phyloP scores from a whole-genome alignment of 2,888 invertebrate species.

The Acronicta psi region DNA sequence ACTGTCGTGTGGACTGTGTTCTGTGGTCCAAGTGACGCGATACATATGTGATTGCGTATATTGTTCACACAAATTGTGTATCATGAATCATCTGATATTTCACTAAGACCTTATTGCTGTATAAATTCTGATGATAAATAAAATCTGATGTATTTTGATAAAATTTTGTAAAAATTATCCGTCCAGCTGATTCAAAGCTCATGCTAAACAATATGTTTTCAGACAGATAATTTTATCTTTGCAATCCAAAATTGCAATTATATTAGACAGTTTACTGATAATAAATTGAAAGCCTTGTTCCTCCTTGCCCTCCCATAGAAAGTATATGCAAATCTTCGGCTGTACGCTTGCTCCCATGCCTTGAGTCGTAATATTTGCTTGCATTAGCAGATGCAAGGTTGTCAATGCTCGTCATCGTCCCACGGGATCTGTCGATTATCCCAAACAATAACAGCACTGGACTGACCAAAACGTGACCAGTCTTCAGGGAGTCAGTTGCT shows the following conservation, averaged over 20 bases:
- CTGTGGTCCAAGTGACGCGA: constrained; percentile 52
- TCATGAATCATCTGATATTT: background rate
- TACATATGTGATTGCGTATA: constrained; percentile 1
- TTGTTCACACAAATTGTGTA: background rate
- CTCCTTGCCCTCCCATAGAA: background rate
- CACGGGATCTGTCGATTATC: constrained; percentile 71
- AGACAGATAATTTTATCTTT: too few relatives aligned
- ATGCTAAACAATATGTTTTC: too few relatives aligned
- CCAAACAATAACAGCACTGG: constrained; percentile 66
- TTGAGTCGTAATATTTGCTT: constrained; percentile 64
- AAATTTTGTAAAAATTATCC: too few relatives aligned
- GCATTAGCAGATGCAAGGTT: constrained; percentile 81
- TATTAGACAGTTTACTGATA: too few relatives aligned
- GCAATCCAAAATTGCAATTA: too few relatives aligned
- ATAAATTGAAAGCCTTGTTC: too few relatives aligned
- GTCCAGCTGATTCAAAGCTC: too few relatives aligned
- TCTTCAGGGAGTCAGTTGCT: constrained; percentile 50
- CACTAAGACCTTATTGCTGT: background rate
- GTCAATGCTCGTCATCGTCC: constrained; percentile 65
- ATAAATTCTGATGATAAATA: too few relatives aligned
- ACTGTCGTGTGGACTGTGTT: constrained; percentile 59
- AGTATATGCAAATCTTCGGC: background rate
- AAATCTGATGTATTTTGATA: too few relatives aligned
- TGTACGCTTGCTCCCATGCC: constrained; percentile 31
- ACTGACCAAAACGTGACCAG: constrained; percentile 60